phyloP scores from a whole-genome alignment of 2,797 vertebrate genomes.

The Craterocephalus amniculus region DNA sequence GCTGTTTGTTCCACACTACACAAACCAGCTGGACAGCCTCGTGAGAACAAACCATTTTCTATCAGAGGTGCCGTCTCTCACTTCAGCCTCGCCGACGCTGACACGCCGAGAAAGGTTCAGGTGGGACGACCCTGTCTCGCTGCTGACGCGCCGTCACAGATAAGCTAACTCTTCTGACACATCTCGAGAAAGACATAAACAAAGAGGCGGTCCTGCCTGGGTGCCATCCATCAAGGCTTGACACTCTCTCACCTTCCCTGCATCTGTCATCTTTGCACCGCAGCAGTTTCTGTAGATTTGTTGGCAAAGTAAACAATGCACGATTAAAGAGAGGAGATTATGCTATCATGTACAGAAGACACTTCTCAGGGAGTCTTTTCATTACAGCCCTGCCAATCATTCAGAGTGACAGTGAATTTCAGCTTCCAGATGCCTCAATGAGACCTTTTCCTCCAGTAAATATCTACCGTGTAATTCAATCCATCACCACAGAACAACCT shows the following conservation, averaged over 20 bases:
- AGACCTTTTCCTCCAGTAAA: conserved; percentile 12
- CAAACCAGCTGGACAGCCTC: not conserved
- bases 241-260: conserved; percentile 29
- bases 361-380: not conserved
- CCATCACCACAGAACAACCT: conserved; percentile 38
- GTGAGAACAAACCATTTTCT: conserved; percentile 1
- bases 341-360: not conserved
- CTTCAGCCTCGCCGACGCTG: conserved; percentile 20
- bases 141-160: conserved; percentile 36
- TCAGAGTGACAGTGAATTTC: conserved; percentile 23
- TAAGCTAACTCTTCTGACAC: conserved; percentile 44
- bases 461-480: conserved; percentile 37
- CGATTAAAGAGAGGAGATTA: conserved; percentile 4
- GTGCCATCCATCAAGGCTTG: conserved; percentile 61
- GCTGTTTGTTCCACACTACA: not conserved
- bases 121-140: conserved; percentile 25
- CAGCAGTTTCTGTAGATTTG: conserved; percentile 44
- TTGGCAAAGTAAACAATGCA: conserved; percentile 35
- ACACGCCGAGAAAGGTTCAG: conserved; percentile 34
- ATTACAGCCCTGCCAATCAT: conserved; percentile 24
- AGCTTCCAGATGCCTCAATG: conserved; percentile 12
- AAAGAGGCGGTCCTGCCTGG: conserved; percentile 30
- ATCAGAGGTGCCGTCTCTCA: conserved; percentile 38
- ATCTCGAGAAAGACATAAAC: conserved; percentile 52
- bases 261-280: conserved; percentile 43